Evolutionary conservation across 2,888 invertebrate genomes (phyloP).

Genomic region (Cenopis cana): DNA sequence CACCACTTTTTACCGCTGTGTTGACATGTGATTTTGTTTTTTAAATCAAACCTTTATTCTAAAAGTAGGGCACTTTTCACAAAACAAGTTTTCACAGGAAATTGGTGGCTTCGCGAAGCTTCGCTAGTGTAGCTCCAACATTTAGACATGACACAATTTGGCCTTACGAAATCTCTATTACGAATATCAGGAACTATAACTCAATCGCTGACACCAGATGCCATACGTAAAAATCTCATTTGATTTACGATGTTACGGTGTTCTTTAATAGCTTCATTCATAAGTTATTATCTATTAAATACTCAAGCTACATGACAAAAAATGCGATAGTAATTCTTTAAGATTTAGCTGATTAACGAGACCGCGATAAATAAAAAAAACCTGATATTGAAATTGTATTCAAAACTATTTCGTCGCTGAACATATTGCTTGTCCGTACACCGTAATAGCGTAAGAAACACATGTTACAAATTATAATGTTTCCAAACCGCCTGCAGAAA

Average conservation of each 20-base stretch:
- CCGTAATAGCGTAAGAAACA: neutral
- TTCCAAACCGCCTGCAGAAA: neutral
- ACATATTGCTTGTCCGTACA: too few relatives aligned
- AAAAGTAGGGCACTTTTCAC: too few relatives aligned
- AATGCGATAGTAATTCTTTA: too few relatives aligned
- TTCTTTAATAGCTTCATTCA: neutral
- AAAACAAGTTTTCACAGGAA: neutral
- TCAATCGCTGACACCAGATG: constrained; percentile 1
- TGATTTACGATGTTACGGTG: neutral
- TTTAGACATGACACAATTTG: neutral
- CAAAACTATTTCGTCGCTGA: too few relatives aligned
- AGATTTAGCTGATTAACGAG: too few relatives aligned
- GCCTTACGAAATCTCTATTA: neutral
- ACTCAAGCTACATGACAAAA: too few relatives aligned
- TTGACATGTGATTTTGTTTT: too few relatives aligned
- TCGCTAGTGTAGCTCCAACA: neutral
- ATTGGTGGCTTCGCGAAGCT: neutral
- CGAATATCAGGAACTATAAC: neutral
- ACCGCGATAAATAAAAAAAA: too few relatives aligned
- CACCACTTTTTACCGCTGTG: too few relatives aligned
- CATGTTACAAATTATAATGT: neutral
- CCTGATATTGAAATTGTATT: too few relatives aligned
- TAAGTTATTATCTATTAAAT: neutral
- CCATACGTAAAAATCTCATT: constrained; percentile 2
- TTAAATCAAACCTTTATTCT: too few relatives aligned